A percentile compares a stretch with the other conserved stretches of the same genome.
Evolutionary conservation across 2,797 vertebrate genomes (phyloP).

Genomic region (Chelon auratus): DNA sequence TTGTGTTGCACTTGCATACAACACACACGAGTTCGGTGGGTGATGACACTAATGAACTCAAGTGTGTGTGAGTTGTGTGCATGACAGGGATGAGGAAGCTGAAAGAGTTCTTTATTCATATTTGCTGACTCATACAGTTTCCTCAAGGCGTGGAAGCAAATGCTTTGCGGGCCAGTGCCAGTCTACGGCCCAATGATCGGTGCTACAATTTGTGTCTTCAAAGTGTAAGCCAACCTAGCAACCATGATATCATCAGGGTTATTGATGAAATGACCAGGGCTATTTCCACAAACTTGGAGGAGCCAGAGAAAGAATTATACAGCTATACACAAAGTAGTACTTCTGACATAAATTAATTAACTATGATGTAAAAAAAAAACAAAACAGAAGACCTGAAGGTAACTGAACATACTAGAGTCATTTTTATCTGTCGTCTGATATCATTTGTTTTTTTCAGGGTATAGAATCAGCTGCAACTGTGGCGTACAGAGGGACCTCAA

Average conservation of each 20-base stretch:
- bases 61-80: too few relatives aligned
- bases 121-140: too few relatives aligned
- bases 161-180: too few relatives aligned
- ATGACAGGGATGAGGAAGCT: too few relatives aligned
- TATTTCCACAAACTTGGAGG: background rate
- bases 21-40: too few relatives aligned
- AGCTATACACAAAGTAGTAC: background rate
- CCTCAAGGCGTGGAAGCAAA: too few relatives aligned
- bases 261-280: background rate
- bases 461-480: constrained; percentile 15
- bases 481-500: constrained; percentile 25
- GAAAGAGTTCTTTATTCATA: too few relatives aligned
- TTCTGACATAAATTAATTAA: background rate
- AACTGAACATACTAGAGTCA: background rate
- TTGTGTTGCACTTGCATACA: too few relatives aligned
- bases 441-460: constrained; percentile 28
- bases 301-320: background rate
- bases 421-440: background rate
- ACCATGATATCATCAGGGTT: background rate
- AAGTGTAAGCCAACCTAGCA: background rate
- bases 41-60: too few relatives aligned
- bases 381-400: too few relatives aligned
- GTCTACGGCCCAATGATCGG: too few relatives aligned
- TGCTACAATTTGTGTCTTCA: background rate
- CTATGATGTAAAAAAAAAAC: background rate